A percentile compares a stretch with the other conserved stretches of the same genome.
phyloP scores from a whole-genome alignment of 1,140 invertebrate species.

The Drosophila fuyamai region DNA sequence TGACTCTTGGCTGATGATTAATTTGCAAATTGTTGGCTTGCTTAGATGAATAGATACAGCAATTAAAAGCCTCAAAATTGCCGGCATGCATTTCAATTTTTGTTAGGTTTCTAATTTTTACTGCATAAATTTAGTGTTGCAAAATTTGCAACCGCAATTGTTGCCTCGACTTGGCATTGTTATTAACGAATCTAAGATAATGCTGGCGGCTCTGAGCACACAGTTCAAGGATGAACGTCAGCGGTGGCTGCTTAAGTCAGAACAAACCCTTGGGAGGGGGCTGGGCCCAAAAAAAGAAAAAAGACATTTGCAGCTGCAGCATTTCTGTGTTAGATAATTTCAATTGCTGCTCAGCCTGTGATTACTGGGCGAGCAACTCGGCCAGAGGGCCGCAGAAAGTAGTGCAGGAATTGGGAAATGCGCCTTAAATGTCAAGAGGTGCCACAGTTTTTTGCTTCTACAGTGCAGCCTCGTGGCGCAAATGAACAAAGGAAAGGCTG shows the following conservation, averaged over 20 bases:
- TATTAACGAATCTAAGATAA: slow-evolving; percentile 65
- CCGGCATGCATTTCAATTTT: slow-evolving; percentile 48
- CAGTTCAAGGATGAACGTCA: slow-evolving; percentile 72
- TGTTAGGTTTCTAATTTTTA: slow-evolving; percentile 41
- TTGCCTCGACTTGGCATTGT: slow-evolving; percentile 63
- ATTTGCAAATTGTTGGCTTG: slow-evolving; percentile 43
- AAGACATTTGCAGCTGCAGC: slow-evolving; percentile 57
- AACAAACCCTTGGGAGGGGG: slow-evolving; percentile 53
- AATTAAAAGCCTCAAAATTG: slow-evolving; percentile 51
- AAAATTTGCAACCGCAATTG: slow-evolving; percentile 53
- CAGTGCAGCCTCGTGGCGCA: slow-evolving; percentile 63
- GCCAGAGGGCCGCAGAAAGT: slow-evolving; percentile 64
- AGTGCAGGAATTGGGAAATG: slow-evolving; percentile 73
- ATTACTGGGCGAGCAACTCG: slow-evolving; percentile 43
- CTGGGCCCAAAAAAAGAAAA: slow-evolving; percentile 1
- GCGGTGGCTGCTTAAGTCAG: slow-evolving; percentile 37
- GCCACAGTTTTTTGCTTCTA: slow-evolving; percentile 64
- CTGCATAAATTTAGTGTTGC: slow-evolving; percentile 68
- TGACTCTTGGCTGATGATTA: slow-evolving; percentile 38
- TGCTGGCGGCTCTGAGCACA: slow-evolving; percentile 34
- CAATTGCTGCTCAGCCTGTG: slow-evolving; percentile 41
- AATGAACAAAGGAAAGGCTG: slow-evolving; percentile 75
- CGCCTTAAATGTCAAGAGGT: slow-evolving; percentile 79
- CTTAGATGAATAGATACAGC: slow-evolving; percentile 47
- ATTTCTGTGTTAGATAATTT: slow-evolving; percentile 70